Base-by-base conservation (phyloP, 1,140 invertebrate species). In the Drosophila nigrodunni region DNA sequence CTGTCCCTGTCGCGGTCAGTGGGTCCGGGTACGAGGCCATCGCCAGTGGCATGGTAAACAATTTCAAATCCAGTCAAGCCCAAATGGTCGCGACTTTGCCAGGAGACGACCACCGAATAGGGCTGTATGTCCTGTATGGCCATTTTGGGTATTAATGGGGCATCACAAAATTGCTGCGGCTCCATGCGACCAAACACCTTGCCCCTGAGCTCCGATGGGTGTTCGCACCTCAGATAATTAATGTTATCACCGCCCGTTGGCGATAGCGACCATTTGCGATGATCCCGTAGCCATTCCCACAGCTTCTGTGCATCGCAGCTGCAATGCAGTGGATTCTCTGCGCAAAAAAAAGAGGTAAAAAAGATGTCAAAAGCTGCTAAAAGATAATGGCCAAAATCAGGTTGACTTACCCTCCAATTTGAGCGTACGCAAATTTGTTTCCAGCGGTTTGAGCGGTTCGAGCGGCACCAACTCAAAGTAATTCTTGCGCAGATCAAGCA, bases 111-210 rank as follows among this genome's bases (percentile, higher is more conserved):
- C 37, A 98, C 95, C n/a, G 96, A 97, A 92, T 96, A 97, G 2
- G 97, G 96, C 92, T 97, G 96, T 37, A 98, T 96, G 91, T 97
- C 97, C 93, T 97, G 96, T 75, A 97, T 96, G 66, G 96, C 96
- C 25, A 98, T 93, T 91, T 96, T 96, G 46, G 96, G 93, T 71
- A 98, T 95, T 74, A 97, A 93, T 6, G 97, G 97, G 57, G 95
- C 94, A 65, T 97, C 95, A 90, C 97, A 98, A 85, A 98, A 96
- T 81, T 95, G 94, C 69, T 95, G 95, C 7, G 96, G 95, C 81
- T 96, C 95, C 77, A 97, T 93, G 65, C 96, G 95, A 13, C 97
- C 93, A 92, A 98, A 96, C 68, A 95, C 93, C 70, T 95, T 94
- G 15, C 96, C 96, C 58, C 95, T 94, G 47, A 97, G 93, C 92